These are phyloP conservation scores for Semnornis frantzii DNA, from an alignment of 2,113 vertebrate genomes.

Conservation along the genomic window DNA sequence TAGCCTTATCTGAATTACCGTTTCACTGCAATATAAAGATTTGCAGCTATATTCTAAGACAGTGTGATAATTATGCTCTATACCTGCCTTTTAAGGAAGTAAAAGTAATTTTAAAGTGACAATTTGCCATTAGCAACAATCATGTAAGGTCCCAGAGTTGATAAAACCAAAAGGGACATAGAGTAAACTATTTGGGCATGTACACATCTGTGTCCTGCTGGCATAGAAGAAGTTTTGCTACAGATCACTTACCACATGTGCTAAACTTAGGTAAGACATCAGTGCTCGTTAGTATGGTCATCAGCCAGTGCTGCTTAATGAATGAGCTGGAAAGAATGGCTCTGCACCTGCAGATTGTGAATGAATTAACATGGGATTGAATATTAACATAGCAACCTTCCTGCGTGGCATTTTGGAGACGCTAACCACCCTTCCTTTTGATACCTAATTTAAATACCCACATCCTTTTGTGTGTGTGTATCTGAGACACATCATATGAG, in stretches of 20 bases:
- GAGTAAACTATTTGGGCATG: accelerated
- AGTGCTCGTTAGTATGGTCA: neutral
- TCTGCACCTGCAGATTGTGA: neutral
- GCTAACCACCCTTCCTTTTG: neutral
- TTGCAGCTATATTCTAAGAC: neutral
- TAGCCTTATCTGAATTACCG: neutral
- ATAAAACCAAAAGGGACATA: neutral
- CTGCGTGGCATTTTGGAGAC: neutral
- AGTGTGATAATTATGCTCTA: neutral
- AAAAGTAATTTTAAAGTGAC: neutral
- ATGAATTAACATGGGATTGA: neutral
- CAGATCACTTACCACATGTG: neutral
- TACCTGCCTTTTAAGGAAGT: neutral
- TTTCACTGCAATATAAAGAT: neutral
- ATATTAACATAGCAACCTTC: neutral
- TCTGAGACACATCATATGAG: neutral
- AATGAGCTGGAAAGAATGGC: neutral
- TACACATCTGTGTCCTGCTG: neutral
- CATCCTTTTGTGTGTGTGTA: neutral
- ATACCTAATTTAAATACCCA: neutral
- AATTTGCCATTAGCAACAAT: neutral
- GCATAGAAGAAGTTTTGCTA: neutral
- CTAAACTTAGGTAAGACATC: neutral
- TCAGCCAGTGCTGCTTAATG: neutral
- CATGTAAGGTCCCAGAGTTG: neutral